These are phyloP conservation scores for Doryteuthis pealeii DNA, from an alignment of 1,140 invertebrate species.

Conservation along the genomic window DNA sequence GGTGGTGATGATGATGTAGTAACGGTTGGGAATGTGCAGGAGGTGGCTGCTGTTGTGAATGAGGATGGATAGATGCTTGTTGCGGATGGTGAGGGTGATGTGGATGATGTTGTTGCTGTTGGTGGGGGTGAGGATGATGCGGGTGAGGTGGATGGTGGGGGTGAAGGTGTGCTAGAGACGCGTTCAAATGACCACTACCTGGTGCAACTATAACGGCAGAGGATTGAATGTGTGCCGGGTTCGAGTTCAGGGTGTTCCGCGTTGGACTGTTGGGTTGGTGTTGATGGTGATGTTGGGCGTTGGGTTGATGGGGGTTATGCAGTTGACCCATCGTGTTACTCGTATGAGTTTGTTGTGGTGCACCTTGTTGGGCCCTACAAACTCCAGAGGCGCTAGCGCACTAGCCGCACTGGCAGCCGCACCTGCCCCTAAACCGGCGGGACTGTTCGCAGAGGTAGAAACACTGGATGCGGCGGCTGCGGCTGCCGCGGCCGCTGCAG, in stretches of 20 bases:
- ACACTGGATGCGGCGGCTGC: not conserved
- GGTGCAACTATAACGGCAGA: not conserved
- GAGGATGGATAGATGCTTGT: not conserved
- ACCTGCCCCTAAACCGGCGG: not conserved
- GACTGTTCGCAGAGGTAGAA: not conserved
- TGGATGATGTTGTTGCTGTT: conserved; percentile 19
- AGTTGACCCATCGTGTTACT: not conserved
- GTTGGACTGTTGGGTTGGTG: not conserved
- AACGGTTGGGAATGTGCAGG: not conserved
- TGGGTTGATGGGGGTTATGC: not conserved
- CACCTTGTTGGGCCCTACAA: not conserved
- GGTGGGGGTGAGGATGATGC: not conserved
- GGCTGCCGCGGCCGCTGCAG: not conserved
- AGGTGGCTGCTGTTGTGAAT: not conserved
- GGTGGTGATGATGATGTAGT: not conserved
- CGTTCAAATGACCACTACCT: not conserved
- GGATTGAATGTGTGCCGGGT: conserved; percentile 42
- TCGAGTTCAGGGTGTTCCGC: conserved; percentile 27
- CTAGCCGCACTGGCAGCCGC: not conserved
- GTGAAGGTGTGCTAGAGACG: not conserved
- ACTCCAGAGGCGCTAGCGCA: not conserved
- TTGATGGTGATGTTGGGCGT: not conserved
- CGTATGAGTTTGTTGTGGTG: not conserved
- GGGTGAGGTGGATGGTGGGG: not conserved
- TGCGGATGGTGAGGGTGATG: not conserved